Evolutionary conservation across 2,888 invertebrate genomes (phyloP), one percentile per base, ranked within the genome.

Genomic region (Hedychridium roseum): DNA sequence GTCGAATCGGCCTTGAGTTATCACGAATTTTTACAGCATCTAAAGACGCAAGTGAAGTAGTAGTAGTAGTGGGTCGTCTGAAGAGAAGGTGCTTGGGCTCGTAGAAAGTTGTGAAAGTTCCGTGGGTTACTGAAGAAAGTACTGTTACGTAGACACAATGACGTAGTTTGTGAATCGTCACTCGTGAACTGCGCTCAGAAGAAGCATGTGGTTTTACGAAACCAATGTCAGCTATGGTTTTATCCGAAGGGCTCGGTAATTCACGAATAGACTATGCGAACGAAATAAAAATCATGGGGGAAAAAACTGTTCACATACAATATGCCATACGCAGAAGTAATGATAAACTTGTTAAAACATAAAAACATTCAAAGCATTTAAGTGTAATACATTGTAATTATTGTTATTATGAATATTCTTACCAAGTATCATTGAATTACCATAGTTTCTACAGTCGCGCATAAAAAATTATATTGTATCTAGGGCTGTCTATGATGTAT

Each of bases 1-100:
- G 88, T 92, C 55, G 98, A 99, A 79, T 91, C 91, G 46, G 89
- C 94, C 42, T 88, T 96, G 82, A 95, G 96, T 63, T 98, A 98
- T 83, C 93, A 94, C 80, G 98, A 99, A 85, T 99, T 99, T 83
- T 84, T 99, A 79, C 97, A 98, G 81, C 95, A 97, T 82, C 84
- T 95, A 68, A 91, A 93, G 81, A 86, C 86, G 69, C 91, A 92
- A 84, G 88, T 94, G 81, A 94, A 94, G 85, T 94, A 89, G 56
- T 64, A 43, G 51, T n/a, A n/a, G n/a, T n/a, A n/a, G n/a, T n/a
- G n/a, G n/a, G n/a, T n/a, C n/a, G n/a, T n/a, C n/a, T n/a, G n/a
- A n/a, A n/a, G n/a, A n/a, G n/a, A n/a, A n/a, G n/a, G n/a, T n/a
- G n/a, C n/a, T n/a, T n/a, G n/a, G n/a, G n/a, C n/a, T n/a, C n/a